Evolutionary conservation across 2,113 vertebrate species (phyloP).

Genomic region (Pionites leucogaster): DNA sequence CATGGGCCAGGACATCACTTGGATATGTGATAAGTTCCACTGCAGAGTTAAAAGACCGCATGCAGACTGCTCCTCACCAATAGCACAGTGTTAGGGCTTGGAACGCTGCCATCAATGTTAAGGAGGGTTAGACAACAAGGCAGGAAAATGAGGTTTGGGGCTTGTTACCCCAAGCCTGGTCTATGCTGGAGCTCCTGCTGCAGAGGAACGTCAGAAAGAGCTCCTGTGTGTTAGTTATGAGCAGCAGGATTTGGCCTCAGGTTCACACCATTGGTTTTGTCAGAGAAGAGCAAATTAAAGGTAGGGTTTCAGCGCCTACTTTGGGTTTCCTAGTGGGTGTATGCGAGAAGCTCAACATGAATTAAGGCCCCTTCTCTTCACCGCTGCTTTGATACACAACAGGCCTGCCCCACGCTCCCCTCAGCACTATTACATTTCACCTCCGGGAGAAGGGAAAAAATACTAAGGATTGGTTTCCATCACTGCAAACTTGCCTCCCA

Average conservation of each 20-base stretch:
- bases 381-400: slow-evolving; percentile 17
- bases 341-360: background rate
- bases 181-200: background rate
- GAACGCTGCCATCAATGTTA: background rate
- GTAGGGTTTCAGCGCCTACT: background rate
- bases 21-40: background rate
- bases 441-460: background rate
- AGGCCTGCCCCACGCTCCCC: slow-evolving; percentile 34
- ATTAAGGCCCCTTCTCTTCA: slow-evolving; percentile 26
- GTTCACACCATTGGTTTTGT: background rate
- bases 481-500: slow-evolving; percentile 32
- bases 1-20: background rate
- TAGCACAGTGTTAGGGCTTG: fast-evolving
- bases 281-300: background rate
- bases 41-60: background rate
- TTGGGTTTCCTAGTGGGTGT: slow-evolving; percentile 3
- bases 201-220: background rate
- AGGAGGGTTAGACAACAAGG: background rate
- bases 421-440: slow-evolving; percentile 22
- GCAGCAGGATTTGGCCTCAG: background rate
- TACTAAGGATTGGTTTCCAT: slow-evolving; percentile 41
- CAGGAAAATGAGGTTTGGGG: background rate
- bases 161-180: background rate
- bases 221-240: background rate
- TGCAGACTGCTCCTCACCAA: fast-evolving